phyloP scores from a whole-genome alignment of 2,888 invertebrate genomes.

The Teleiodes luculella region DNA sequence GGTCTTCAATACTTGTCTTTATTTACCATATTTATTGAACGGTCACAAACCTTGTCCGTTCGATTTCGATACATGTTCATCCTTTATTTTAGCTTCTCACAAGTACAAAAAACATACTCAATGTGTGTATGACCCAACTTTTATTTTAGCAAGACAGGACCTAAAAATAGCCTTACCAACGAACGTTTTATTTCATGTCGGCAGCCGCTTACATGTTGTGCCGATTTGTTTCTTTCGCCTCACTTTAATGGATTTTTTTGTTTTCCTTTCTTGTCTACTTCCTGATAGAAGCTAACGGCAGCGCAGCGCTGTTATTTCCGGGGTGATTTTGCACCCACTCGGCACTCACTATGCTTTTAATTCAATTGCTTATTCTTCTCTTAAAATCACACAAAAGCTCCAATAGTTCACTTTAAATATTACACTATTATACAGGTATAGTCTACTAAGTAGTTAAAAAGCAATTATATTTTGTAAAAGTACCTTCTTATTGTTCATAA shows the following conservation, averaged over 20 bases:
- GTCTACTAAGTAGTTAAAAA: too few species aligned
- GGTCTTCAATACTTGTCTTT: too few species aligned
- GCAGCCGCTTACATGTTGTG: slow-evolving; percentile 22
- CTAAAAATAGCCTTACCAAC: slow-evolving; percentile 41
- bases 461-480: too few species aligned
- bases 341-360: slow-evolving; percentile 23
- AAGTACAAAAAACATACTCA: slow-evolving; percentile 16
- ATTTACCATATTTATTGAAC: too few species aligned
- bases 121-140: slow-evolving; percentile 19
- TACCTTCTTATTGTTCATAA: too few species aligned
- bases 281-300: too few species aligned
- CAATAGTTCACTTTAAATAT: background rate
- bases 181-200: slow-evolving; percentile 42
- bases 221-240: slow-evolving; percentile 29
- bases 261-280: background rate
- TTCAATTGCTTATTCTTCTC: too few species aligned
- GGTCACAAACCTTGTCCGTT: too few species aligned
- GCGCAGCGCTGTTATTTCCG: slow-evolving; percentile 8
- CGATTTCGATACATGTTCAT: slow-evolving; percentile 31
- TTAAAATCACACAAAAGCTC: slow-evolving; percentile 20
- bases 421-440: too few species aligned
- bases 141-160: slow-evolving; percentile 42
- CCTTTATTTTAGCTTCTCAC: slow-evolving; percentile 22
- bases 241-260: slow-evolving; percentile 30
- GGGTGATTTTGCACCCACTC: slow-evolving; percentile 26